Evolutionary conservation across 2,888 invertebrate genomes (phyloP).

Genomic region (Sphinx pinastri): DNA sequence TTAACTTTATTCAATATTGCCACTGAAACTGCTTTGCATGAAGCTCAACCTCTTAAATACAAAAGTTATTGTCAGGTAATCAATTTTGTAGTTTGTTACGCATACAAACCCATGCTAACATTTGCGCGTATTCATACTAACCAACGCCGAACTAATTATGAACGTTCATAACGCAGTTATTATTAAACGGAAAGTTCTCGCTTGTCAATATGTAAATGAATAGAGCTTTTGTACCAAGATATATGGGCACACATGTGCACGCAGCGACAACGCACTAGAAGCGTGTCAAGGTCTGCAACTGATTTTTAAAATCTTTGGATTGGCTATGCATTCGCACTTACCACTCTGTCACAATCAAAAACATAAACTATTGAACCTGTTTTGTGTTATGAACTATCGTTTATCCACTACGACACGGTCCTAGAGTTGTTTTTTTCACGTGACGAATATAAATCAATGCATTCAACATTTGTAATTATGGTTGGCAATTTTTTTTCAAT

Average conservation of each 20-base stretch:
- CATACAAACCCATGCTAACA: background rate
- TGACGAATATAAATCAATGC: slow-evolving; percentile 42
- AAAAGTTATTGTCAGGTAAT: too few species aligned
- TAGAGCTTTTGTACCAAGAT: slow-evolving; percentile 35
- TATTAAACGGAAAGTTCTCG: slow-evolving; percentile 30
- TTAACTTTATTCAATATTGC: too few species aligned
- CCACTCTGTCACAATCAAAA: slow-evolving; percentile 30
- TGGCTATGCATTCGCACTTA: slow-evolving; percentile 39
- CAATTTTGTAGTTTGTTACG: too few species aligned
- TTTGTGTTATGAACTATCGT: background rate
- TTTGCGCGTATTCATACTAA: background rate
- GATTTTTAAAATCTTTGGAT: slow-evolving; percentile 67
- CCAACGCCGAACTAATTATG: slow-evolving; percentile 10
- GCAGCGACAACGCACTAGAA: slow-evolving; percentile 65
- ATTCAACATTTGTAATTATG: slow-evolving; percentile 41
- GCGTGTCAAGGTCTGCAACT: slow-evolving; percentile 74
- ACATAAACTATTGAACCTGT: background rate
- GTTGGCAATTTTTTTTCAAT: slow-evolving; percentile 39
- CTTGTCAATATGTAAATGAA: slow-evolving; percentile 36
- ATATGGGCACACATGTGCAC: slow-evolving; percentile 34
- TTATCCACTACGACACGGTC: slow-evolving; percentile 17
- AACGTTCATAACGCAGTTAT: slow-evolving; percentile 6
- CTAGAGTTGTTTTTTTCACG: slow-evolving; percentile 26
- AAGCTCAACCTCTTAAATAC: too few species aligned
- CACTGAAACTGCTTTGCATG: too few species aligned